Percentiles rank a stretch among this genome's conserved stretches.
phyloP scores from a whole-genome alignment of 1,140 invertebrate species.

The Drosophila prosaltans region DNA sequence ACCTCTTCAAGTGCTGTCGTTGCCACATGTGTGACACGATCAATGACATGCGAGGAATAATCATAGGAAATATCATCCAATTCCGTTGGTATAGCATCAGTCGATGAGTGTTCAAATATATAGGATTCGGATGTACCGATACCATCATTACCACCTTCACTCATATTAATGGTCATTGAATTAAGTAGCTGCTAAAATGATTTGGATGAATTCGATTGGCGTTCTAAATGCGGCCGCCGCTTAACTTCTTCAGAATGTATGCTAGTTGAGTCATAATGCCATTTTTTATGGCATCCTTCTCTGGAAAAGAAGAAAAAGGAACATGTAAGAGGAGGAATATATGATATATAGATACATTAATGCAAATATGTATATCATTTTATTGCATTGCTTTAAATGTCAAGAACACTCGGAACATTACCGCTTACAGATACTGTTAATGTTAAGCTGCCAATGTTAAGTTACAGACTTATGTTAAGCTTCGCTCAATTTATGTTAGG shows the following conservation, averaged over 20 bases:
- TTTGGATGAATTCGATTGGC: constrained; percentile 9
- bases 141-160: constrained; percentile 24
- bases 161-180: constrained; percentile 8
- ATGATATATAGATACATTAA: too few relatives aligned
- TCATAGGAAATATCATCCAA: constrained; percentile 2
- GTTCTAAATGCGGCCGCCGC: constrained; percentile 30
- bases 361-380: too few relatives aligned
- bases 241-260: constrained; percentile 18
- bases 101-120: constrained; percentile 19
- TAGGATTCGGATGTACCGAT: constrained; percentile 14
- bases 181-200: too few relatives aligned
- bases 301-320: background rate
- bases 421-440: too few relatives aligned
- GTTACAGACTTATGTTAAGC: too few relatives aligned
- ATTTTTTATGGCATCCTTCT: constrained; percentile 8
- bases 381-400: too few relatives aligned
- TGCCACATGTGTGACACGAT: constrained; percentile 41
- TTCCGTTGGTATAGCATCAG: constrained; percentile 10
- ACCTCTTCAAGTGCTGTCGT: constrained; percentile 37
- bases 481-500: background rate
- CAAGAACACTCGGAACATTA: too few relatives aligned
- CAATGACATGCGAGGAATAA: constrained; percentile 31
- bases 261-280: constrained; percentile 40
- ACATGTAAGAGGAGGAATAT: too few relatives aligned
- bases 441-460: too few relatives aligned